These are phyloP conservation scores for Steinernema khuongi DNA, from an alignment of 1,140 invertebrate genomes.

Conservation along the genomic window DNA sequence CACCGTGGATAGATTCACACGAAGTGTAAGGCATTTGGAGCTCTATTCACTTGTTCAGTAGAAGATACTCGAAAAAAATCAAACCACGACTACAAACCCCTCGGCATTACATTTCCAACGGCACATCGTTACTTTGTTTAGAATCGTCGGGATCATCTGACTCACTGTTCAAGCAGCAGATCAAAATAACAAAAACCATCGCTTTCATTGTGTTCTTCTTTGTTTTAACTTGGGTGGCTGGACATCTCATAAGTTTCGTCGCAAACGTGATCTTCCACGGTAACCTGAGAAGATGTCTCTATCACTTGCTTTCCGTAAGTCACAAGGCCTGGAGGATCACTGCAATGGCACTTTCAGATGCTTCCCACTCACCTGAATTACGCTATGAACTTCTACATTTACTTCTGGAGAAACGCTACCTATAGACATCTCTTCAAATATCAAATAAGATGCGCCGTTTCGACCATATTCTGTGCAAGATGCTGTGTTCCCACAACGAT, in stretches of 20 bases:
- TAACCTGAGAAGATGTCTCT: neutral
- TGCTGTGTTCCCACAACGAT: too few species aligned
- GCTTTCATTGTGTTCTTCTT: neutral
- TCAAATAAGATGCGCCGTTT: neutral
- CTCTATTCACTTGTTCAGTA: too few species aligned
- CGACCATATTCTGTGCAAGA: neutral
- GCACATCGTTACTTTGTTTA: too few species aligned
- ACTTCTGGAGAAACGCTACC: neutral
- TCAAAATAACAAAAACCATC: neutral
- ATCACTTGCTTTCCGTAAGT: neutral
- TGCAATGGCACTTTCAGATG: neutral
- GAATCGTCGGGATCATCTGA: too few species aligned
- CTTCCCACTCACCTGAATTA: neutral
- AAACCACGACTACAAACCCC: too few species aligned
- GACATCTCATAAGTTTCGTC: neutral
- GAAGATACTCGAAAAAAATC: too few species aligned
- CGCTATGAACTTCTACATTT: neutral
- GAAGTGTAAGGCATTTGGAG: too few species aligned
- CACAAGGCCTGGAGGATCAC: neutral
- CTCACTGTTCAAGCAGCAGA: neutral
- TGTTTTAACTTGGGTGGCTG: neutral
- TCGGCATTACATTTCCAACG: too few species aligned
- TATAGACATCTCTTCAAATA: neutral
- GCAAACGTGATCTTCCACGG: neutral
- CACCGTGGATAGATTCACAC: too few species aligned